phyloP scores from a whole-genome alignment of 2,797 vertebrate species.

The Hozukius guyotensis region DNA sequence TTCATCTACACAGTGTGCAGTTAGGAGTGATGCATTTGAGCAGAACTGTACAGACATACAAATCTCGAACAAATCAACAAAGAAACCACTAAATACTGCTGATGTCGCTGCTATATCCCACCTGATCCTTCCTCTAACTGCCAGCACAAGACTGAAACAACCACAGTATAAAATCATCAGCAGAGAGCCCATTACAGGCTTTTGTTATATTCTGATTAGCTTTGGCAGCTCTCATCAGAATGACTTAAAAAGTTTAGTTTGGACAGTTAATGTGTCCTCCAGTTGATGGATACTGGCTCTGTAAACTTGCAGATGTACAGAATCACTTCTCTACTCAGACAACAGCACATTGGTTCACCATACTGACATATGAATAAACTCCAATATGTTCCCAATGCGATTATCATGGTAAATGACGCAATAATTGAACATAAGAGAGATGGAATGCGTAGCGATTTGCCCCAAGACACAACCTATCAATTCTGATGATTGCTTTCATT shows the following conservation, averaged over 20 bases:
- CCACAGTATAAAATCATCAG: slow-evolving; percentile 5
- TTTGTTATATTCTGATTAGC: slow-evolving; percentile 42
- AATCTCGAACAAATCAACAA: background rate
- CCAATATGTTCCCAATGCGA: slow-evolving; percentile 39
- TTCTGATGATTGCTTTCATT: slow-evolving; percentile 61
- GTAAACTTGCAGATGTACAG: background rate
- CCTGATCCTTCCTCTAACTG: background rate
- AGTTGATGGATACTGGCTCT: slow-evolving; percentile 33
- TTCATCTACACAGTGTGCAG: background rate
- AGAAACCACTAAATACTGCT: background rate
- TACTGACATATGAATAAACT: slow-evolving; percentile 36
- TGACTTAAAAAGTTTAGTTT: slow-evolving; percentile 18
- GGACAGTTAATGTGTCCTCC: slow-evolving; percentile 32
- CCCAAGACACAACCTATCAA: slow-evolving; percentile 47
- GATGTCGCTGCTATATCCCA: background rate
- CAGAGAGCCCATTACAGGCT: slow-evolving; percentile 7
- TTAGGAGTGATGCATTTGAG: background rate
- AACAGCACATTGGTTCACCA: background rate
- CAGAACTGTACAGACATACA: background rate
- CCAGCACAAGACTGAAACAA: slow-evolving; percentile 5
- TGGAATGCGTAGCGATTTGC: slow-evolving; percentile 36
- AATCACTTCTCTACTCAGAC: background rate
- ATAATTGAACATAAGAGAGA: slow-evolving; percentile 59
- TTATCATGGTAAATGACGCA: slow-evolving; percentile 50
- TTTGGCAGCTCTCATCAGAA: slow-evolving; percentile 31